Base-by-base conservation (phyloP, 2,888 invertebrate species). In the Troilus luridus region DNA sequence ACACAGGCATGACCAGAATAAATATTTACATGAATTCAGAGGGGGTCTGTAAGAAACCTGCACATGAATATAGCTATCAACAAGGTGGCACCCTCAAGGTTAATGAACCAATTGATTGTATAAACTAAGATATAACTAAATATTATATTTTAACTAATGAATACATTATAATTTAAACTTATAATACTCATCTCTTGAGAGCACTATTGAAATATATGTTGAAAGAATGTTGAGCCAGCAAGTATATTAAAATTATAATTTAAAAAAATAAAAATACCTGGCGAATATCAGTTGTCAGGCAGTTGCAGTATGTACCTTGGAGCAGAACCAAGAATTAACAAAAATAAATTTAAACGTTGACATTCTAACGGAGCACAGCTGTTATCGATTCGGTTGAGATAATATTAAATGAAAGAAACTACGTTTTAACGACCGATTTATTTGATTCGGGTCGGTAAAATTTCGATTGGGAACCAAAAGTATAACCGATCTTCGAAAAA, bases 361-460 rank as follows among this genome's bases (percentile, higher is more conserved):
- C 85, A 85, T 85, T 85, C 85, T 85, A 85, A 85, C 21, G 56
- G 21, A 56, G 56, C 56, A 85, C 85, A 85, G 85, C 85, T 85
- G 85, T 85, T 56, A 85, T 85, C 41, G 85, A 85, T 56, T 85
- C 56, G 11, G 2, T n/a, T 56, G 17, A 58, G 3, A 85, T 21
- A n/a, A 56, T 14, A 85, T n/a, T n/a, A 85, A n/a, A 85, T n/a
- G 12, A 58, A 58, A 21, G 56, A 54, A n/a, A 85, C 12, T n/a
- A 85, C 56, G 56, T 12, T 8, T 77, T 11, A 56, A n/a, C 21
- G 21, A n/a, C 21, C n/a, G 12, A 85, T 77, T 77, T 77, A 58
- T 8, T 19, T n/a, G n/a, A 85, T 58, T 54, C 56, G n/a, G 21
- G 5, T 41, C 41, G 72, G 19, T 41, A 77, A 3, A 41, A 77